phyloP scores from a whole-genome alignment of 64 coral and sea anemone species.

The Orbicella faveolata region DNA sequence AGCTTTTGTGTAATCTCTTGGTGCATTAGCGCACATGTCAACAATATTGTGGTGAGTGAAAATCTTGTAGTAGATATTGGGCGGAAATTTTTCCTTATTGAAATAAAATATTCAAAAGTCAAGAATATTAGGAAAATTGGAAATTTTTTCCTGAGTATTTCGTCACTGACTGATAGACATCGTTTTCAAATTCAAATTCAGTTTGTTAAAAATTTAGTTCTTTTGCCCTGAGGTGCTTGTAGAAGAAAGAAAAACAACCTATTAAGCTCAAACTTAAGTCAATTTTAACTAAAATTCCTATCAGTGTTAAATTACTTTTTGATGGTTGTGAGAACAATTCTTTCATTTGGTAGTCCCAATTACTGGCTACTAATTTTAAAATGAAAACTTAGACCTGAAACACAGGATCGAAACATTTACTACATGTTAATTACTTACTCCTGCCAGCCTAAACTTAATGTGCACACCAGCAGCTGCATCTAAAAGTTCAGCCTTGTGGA shows the following conservation, averaged over 20 bases:
- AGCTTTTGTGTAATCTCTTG: slow-evolving; percentile 85
- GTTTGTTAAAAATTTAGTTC: too few relatives aligned
- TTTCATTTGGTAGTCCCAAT: too few relatives aligned
- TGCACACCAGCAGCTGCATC: slow-evolving; percentile 74
- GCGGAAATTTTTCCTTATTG: slow-evolving; percentile 84
- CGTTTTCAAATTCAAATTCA: too few relatives aligned
- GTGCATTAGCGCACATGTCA: slow-evolving; percentile 89
- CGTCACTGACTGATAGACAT: not conserved
- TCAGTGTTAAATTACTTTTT: too few relatives aligned
- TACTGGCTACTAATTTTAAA: too few relatives aligned
- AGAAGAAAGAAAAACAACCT: too few relatives aligned
- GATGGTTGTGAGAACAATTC: too few relatives aligned
- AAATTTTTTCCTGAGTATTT: not conserved
- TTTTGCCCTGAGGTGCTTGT: too few relatives aligned
- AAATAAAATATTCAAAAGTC: not conserved
- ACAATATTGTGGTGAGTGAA: slow-evolving; percentile 90
- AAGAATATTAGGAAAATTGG: not conserved
- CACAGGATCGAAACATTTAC: not conserved
- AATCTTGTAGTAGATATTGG: slow-evolving; percentile 99
- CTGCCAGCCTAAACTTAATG: slow-evolving; percentile 74
- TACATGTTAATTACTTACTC: slow-evolving; percentile 42
- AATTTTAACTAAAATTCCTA: too few relatives aligned
- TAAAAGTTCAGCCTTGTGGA: slow-evolving; percentile 57
- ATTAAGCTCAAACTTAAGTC: too few relatives aligned
- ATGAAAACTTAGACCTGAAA: not conserved